Conservation (phyloP, 1,140 invertebrate species). For the Drosophila sucinea region DNA sequence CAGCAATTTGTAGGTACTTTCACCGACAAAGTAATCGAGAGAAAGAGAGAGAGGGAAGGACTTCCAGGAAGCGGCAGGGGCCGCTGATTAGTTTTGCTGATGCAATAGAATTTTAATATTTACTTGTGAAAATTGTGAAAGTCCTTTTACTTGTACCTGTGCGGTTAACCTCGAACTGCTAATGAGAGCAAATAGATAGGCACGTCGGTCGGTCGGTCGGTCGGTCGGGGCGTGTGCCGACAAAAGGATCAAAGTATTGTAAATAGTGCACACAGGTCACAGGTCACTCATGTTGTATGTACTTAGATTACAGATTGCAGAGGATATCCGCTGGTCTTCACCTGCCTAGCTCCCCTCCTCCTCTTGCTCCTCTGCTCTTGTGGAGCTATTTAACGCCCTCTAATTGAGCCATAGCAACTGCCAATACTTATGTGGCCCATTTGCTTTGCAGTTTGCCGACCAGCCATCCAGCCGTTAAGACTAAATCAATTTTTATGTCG, state of each 20-base stretch:
- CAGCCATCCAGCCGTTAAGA: slow-evolving; percentile 35
- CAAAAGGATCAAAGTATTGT: slow-evolving; percentile 20
- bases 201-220: no score
- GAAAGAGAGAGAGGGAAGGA: slow-evolving; percentile 14
- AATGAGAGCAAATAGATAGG: slow-evolving; percentile 41
- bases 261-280: not conserved
- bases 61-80: slow-evolving; percentile 47
- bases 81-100: slow-evolving; percentile 7
- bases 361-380: not conserved
- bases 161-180: slow-evolving; percentile 18
- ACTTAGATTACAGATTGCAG: not conserved
- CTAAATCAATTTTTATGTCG: slow-evolving; percentile 80
- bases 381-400: slow-evolving; percentile 45
- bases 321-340: not conserved
- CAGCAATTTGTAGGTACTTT: slow-evolving; percentile 29
- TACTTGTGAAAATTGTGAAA: slow-evolving; percentile 58
- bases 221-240: slow-evolving; percentile 38
- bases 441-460: slow-evolving; percentile 52
- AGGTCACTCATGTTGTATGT: not conserved
- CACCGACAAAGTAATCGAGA: slow-evolving; percentile 24
- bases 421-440: slow-evolving; percentile 33
- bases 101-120: slow-evolving; percentile 47
- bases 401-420: slow-evolving; percentile 67
- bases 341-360: not conserved
- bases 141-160: slow-evolving; percentile 9